Base-by-base conservation (phyloP, 1,140 invertebrate genomes). In the Ladona fulva region DNA sequence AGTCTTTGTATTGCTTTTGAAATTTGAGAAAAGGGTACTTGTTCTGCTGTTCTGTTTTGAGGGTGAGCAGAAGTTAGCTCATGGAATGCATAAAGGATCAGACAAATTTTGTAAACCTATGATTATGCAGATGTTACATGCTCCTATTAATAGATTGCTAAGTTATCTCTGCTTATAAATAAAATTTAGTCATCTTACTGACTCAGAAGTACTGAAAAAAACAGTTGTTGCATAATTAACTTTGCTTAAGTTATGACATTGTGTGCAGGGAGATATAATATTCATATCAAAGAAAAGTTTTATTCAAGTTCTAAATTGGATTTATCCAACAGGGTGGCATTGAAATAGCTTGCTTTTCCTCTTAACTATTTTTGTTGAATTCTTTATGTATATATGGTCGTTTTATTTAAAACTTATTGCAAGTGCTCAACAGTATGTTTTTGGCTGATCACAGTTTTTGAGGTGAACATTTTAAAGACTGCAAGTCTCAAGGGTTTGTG, bases 301-400 rank as follows among this genome's bases (percentile, higher is more conserved):
- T 66, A 66, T 66, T 66, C n/a, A 66, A 1, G 52, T 66, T 66
- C 52, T 66, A 66, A 66, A 66, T 66, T 66, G 14, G 52, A 66
- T 66, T 66, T 66, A 66, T 66, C n/a, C 52, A 66, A 66, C 52
- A 66, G 52, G 52, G 52, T 66, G 52, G 52, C 52, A 66, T 66
- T 66, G 52, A 66, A 66, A 66, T 12, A 22, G 52, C 52, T 66
- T 66, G 52, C 52, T 66, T 66, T 66, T 66, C n/a, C 52, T 66
- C 52, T 66, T 37, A 37, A 37, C 29, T 37, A 37, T 37, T 37
- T 66, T 66, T 66, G 52, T 66, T 66, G n/a, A 19, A 66, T 22
- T 66, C 29, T 66, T 66, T 66, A 66, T 66, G 52, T 66, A 66
- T 19, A 66, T 66, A 66, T 66, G 52, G 52, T 66, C n/a, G 52